Conservation (phyloP, 53 echinoderm and acorn worm genomes). For the Patiria pectinifera region DNA sequence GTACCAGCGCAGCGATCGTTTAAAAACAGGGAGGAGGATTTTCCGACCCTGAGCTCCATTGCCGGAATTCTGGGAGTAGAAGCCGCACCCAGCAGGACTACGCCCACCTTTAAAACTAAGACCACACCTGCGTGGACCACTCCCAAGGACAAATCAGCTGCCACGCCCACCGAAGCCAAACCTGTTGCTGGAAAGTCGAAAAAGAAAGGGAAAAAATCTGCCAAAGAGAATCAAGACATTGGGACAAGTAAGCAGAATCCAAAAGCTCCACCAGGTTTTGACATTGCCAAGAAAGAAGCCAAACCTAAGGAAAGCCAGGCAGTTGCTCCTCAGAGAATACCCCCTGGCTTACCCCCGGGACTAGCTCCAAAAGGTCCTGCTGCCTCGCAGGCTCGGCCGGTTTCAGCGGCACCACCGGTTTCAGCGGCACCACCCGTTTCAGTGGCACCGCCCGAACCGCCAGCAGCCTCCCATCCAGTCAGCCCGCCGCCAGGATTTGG, state of each 20-base stretch:
- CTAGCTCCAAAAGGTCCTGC: neutral
- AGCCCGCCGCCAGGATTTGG: slow-evolving; percentile 82
- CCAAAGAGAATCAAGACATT: slow-evolving; percentile 13
- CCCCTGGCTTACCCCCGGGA: slow-evolving; percentile 35
- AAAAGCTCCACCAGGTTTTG: neutral
- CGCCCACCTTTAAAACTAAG: slow-evolving; percentile 25
- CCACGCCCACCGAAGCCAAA: slow-evolving; percentile 26
- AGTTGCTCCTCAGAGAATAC: slow-evolving; percentile 21
- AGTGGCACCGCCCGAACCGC: neutral
- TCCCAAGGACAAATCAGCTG: slow-evolving; percentile 6
- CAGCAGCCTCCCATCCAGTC: slow-evolving; percentile 1
- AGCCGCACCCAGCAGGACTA: slow-evolving; percentile 27
- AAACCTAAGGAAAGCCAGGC: neutral
- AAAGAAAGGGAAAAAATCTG: slow-evolving; percentile 48
- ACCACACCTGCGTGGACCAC: slow-evolving; percentile 37
- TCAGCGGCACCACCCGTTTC: neutral
- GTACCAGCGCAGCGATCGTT: slow-evolving; percentile 20
- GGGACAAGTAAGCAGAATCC: neutral
- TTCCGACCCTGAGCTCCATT: slow-evolving; percentile 91
- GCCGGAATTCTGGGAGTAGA: slow-evolving; percentile 79
- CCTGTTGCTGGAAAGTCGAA: slow-evolving; percentile 16
- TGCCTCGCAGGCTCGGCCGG: neutral
- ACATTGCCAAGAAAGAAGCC: neutral
- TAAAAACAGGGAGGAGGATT: slow-evolving; percentile 62
- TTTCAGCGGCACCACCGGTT: neutral